Base-by-base conservation (phyloP, 2,113 vertebrate species). In the Chinchilla lanigera region DNA sequence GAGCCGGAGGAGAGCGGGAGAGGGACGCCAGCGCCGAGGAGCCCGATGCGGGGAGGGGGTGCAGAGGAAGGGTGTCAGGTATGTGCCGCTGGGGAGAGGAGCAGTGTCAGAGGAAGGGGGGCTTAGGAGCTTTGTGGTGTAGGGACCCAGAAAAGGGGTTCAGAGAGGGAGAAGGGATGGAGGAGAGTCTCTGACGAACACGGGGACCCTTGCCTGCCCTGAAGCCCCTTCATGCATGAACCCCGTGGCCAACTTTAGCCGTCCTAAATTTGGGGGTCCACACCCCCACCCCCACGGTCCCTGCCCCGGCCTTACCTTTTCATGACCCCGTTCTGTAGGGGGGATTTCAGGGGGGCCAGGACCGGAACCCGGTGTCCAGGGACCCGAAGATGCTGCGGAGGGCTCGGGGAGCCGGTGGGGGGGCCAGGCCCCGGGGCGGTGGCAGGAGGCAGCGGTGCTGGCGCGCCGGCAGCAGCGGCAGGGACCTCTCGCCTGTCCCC, bases 321-420 rank as follows among this genome's bases (percentile, higher is more conserved):
- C 98, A 98, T 98, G 98, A 98, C 98, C 98, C 97, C 96, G 94
- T 94, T 96, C 93, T 97, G 94, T 92, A n/a, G 71, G 90, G 95
- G 86, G 33, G 13, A 58, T 87, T 83, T 56, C 81, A 13, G 95
- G 93, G 88, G 81, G 89, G 93, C 82, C 95, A 96, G 96, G 96
- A 97, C 93, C 9, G 84, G 95, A 98, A 90, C 93, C 88, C 69
- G 12, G 93, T n/a, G 92, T 97, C 94, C 93, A 84, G 90, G 26
- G 83, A 97, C 96, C 95, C 93, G 90, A 93, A 96, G 93, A 93
- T 95, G 93, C 82, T 16, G 50, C 2, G 9, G 84, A 82, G 92
- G 90, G 92, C 94, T 95, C 86, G 14, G 85, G 86, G 84, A 91
- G 93, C 96, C 69, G 35, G 50, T 60, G 58, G 65, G 93, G 94